Evolutionary conservation across 1,140 invertebrate species (phyloP).

Genomic region (Drosophila rhopaloa): DNA sequence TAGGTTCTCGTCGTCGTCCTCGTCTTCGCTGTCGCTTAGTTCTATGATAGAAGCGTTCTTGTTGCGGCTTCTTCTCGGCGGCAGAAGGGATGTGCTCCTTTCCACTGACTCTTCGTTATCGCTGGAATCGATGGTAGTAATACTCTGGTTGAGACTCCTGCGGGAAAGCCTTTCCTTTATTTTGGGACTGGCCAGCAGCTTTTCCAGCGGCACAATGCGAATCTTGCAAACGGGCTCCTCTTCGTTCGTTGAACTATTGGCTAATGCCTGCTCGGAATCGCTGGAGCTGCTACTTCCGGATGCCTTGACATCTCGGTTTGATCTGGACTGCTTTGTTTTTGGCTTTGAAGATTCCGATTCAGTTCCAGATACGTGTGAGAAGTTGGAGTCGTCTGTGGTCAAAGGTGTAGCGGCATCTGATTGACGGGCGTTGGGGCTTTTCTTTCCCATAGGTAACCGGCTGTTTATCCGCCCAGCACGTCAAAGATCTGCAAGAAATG

Average conservation of each 20-base stretch:
- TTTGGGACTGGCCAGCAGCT: slow-evolving; percentile 65
- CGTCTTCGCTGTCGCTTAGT: slow-evolving; percentile 54
- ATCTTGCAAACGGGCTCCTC: slow-evolving; percentile 62
- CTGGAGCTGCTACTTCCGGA: slow-evolving; percentile 14
- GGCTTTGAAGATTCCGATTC: slow-evolving; percentile 10
- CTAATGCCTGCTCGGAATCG: slow-evolving; percentile 11
- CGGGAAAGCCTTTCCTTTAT: neutral
- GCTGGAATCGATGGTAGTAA: neutral
- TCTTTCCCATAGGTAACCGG: slow-evolving; percentile 77
- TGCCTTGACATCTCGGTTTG: slow-evolving; percentile 43
- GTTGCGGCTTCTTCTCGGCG: slow-evolving; percentile 34
- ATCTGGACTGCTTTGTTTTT: slow-evolving; percentile 7
- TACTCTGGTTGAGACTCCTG: slow-evolving; percentile 1
- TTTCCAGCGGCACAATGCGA: slow-evolving; percentile 76
- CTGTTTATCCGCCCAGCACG: slow-evolving; percentile 25
- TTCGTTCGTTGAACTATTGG: slow-evolving; percentile 2
- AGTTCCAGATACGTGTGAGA: neutral
- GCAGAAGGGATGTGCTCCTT: slow-evolving; percentile 1
- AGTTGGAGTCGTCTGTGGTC: slow-evolving; percentile 39
- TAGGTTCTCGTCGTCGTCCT: slow-evolving; percentile 11
- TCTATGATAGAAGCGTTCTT: slow-evolving; percentile 66
- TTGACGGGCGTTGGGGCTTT: slow-evolving; percentile 63
- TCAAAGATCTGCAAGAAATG: slow-evolving; percentile 25
- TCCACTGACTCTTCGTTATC: slow-evolving; percentile 2
- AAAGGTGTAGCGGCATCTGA: slow-evolving; percentile 67